Base-by-base conservation (phyloP, 2,113 vertebrate species). In the Toxotes jaculatrix region DNA sequence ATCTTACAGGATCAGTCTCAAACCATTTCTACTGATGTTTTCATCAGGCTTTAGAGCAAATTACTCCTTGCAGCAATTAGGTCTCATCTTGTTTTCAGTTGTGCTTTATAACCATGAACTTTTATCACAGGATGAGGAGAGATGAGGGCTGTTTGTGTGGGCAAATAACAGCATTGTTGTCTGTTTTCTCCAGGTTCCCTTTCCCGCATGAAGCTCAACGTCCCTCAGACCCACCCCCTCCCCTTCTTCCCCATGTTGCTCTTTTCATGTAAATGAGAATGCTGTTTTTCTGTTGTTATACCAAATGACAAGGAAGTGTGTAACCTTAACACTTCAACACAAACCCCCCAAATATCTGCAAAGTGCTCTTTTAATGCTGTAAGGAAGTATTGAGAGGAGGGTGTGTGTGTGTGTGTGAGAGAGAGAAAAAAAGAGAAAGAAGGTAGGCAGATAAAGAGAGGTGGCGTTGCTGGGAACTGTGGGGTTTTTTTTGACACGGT, bases 231-330 rank as follows among this genome's bases (percentile, higher is more conserved):
- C 59, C n/a, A 77, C 34, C 75, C 75, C 72, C 75, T 49, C 71
- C 74, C 69, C 76, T 51, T 51, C 84, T 49, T 87, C 88, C 83
- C 91, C 87, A 57, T 32, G 84, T 90, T 91, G 89, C 94, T 94
- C 94, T 95, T 95, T 95, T 95, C 94, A 96, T 96, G 95, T 92
- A 93, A 96, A 96, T 95, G 93, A 91, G 90, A 89, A 85, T 79
- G 83, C 86, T 87, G 88, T 85, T 93, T 93, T 93, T 94, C 95
- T 95, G 92, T 96, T 96, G 95, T 96, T 95, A 95, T 95, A 95
- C 95, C 89, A 94, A 93, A 94, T 93, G 88, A 93, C 95, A 94
- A 95, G 95, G 93, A 95, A 95, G 94, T 94, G 92, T 95, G 93
- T 95, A 93, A 91, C 91, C 89, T 92, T 93, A 93, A 94, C 95